These are phyloP conservation scores for Diarsia mendica DNA, from an alignment of 2,888 invertebrate species.

Conservation along the genomic window DNA sequence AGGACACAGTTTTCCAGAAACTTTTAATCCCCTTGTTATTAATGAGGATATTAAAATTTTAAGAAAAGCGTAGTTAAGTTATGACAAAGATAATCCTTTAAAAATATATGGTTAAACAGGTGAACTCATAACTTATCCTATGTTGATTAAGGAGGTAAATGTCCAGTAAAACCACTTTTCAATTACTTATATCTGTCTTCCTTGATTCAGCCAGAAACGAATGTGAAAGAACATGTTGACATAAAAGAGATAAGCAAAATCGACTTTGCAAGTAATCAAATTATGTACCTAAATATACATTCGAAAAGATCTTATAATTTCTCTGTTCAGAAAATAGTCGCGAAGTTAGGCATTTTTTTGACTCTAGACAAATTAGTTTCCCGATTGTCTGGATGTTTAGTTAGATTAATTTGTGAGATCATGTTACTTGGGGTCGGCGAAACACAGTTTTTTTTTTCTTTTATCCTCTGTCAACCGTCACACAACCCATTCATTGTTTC, in stretches of 20 bases:
- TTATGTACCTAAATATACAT: background rate
- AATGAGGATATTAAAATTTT: too few species aligned
- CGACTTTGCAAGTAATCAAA: background rate
- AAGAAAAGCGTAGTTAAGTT: background rate
- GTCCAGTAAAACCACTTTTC: background rate
- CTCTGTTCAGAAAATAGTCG: background rate
- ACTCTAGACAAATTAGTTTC: background rate
- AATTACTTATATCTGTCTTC: background rate
- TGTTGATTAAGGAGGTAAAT: background rate
- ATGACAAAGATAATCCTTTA: background rate
- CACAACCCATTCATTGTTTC: too few species aligned
- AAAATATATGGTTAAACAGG: background rate
- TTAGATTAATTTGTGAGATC: too few species aligned
- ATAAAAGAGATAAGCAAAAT: background rate
- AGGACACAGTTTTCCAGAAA: background rate
- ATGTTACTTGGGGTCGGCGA: too few species aligned
- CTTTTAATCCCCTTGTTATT: background rate
- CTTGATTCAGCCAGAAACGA: too few species aligned
- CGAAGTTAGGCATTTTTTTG: background rate
- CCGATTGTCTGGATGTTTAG: background rate
- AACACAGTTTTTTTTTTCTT: too few species aligned
- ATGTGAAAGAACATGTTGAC: background rate
- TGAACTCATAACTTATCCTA: background rate
- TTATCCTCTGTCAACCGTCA: too few species aligned
- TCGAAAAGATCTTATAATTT: background rate